These are phyloP conservation scores for Operophtera brumata DNA, from an alignment of 2,888 invertebrate species.

Conservation along the genomic window DNA sequence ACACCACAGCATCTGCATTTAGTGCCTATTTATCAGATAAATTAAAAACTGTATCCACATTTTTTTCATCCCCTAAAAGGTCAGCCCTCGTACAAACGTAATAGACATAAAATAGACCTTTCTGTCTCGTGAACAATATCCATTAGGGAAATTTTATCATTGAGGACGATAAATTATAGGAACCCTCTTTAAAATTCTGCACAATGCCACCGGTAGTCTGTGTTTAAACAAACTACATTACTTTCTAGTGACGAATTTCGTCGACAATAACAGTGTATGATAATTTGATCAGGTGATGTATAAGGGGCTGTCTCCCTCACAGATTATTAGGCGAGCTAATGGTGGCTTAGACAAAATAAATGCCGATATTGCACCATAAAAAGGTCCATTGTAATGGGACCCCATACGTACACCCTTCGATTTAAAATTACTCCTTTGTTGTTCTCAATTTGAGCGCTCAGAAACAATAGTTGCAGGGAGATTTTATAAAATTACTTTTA, in stretches of 20 bases:
- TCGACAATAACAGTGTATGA: slow-evolving; percentile 62
- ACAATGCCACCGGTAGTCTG: slow-evolving; percentile 57
- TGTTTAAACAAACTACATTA: slow-evolving; percentile 75
- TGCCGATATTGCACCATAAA: slow-evolving; percentile 62
- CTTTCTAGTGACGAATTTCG: slow-evolving; percentile 66
- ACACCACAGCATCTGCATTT: no score
- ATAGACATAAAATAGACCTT: slow-evolving; percentile 54
- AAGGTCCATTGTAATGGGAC: slow-evolving; percentile 61
- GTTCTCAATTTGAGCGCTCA: slow-evolving; percentile 43
- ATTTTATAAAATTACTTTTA: slow-evolving; percentile 10
- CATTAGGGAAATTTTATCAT: slow-evolving; percentile 72
- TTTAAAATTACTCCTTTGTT: slow-evolving; percentile 62
- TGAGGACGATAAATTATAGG: slow-evolving; percentile 66
- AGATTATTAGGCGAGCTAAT: slow-evolving; percentile 68
- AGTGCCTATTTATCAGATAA: slow-evolving; percentile 15
- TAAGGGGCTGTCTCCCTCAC: slow-evolving; percentile 45
- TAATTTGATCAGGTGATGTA: slow-evolving; percentile 69
- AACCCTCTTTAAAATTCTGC: slow-evolving; percentile 54
- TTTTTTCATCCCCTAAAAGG: slow-evolving; percentile 33
- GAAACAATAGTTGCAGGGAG: slow-evolving; percentile 43
- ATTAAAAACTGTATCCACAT: slow-evolving; percentile 23
- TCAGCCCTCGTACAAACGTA: slow-evolving; percentile 35
- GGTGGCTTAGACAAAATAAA: slow-evolving; percentile 67
- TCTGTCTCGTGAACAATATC: slow-evolving; percentile 66
- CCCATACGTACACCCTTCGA: slow-evolving; percentile 60